These are phyloP conservation scores for Eristalis arbustorum DNA, from an alignment of 2,888 invertebrate genomes.

Conservation along the genomic window DNA sequence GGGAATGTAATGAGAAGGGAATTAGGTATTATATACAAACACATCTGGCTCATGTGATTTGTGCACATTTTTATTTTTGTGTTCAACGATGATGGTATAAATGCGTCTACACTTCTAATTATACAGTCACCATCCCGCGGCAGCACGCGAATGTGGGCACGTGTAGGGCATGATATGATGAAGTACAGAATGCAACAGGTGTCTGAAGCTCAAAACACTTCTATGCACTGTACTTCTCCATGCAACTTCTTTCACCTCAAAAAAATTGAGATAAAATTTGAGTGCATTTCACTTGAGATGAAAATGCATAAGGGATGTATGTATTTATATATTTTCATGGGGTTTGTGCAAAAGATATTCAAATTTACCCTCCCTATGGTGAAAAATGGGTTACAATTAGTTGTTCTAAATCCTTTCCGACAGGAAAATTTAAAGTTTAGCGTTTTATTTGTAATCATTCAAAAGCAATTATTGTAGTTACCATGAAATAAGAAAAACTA, in stretches of 20 bases:
- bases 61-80: constrained; percentile 3
- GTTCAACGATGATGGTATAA: not conserved
- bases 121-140: not conserved
- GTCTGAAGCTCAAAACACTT: constrained; percentile 5
- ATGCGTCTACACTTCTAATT: not conserved
- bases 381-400: too few species aligned
- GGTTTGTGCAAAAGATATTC: too few species aligned
- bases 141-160: not conserved
- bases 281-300: constrained; percentile 26
- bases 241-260: constrained; percentile 1
- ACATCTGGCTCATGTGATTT: not conserved
- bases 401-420: too few species aligned
- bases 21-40: not conserved
- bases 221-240: not conserved
- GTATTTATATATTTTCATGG: too few species aligned
- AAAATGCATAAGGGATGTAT: not conserved
- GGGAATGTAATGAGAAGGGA: not conserved
- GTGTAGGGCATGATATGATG: not conserved
- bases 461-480: too few species aligned
- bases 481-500: not conserved
- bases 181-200: constrained; percentile 27
- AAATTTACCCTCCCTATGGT: too few species aligned
- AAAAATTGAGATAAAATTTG: constrained; percentile 25
- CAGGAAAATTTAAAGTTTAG: too few species aligned
- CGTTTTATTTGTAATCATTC: too few species aligned